Base-by-base conservation (phyloP, 2,888 invertebrate species). In the Dasypolia templi region DNA sequence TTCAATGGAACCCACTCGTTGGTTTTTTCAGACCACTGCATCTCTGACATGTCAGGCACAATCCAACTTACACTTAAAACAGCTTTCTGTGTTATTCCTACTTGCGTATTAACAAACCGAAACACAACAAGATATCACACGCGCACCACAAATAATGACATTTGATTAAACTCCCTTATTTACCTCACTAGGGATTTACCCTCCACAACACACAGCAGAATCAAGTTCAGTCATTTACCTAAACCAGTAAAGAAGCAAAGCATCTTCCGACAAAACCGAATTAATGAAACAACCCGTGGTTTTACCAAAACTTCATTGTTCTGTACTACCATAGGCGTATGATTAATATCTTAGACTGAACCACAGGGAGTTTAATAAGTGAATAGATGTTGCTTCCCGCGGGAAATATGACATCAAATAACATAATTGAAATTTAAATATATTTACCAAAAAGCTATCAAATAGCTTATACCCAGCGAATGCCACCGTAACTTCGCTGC, bases 251-350 rank as follows among this genome's bases (percentile, higher is more conserved):
- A 64, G 22, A 51, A 58, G 53, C 35, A 51, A 55, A 72, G 64
- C 68, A 56, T 53, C 46, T 56, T 46, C 32, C 19, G 55, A 72
- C 72, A 62, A 70, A 76, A 71, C 59, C 53, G 35, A 71, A 82
- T 84, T 85, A 75, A 82, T 85, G 63, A 79, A 83, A 82, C 66
- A 72, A 46, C 55, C 68, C 53, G 72, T 55, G 73, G 85, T 85
- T 83, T 82, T 82, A 79, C 29, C 75, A 73, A 63, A 72, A 71
- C 67, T 69, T 71, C 72, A 83, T 83, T 83, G 75, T 83, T 79
- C 44, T 51, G 42, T 64, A 70, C 72, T 69, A 70, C 58, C 19
- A 68, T 75, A 72, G 66, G 62, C 65, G 69, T 78, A 85, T 85
- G 79, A 83, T 83, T 85, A 83, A 83, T 83, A 85, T 85, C 69